Evolutionary conservation across 2,113 vertebrate genomes (phyloP).

Genomic region (Xenopus borealis): DNA sequence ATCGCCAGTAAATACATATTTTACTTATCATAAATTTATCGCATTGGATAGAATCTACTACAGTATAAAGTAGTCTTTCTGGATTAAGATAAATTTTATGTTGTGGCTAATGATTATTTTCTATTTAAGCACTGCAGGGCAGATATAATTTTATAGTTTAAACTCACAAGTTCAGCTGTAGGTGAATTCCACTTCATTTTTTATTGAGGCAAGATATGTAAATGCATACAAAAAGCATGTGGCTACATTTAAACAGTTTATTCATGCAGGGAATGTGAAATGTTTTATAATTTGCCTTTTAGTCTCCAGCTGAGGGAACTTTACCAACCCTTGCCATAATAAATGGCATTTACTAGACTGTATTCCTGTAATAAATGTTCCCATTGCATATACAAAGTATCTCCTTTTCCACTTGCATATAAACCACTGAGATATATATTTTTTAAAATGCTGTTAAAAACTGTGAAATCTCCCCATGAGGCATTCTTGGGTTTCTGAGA

Average conservation of each 20-base stretch:
- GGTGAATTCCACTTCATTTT: background rate
- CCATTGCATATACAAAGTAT: constrained; percentile 6
- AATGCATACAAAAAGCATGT: background rate
- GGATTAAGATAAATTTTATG: no score
- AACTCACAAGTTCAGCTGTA: background rate
- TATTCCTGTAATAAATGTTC: background rate
- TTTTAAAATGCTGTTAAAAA: constrained; percentile 19
- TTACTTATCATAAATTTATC: no score
- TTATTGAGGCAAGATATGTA: background rate
- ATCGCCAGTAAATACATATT: no score
- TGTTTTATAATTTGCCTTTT: background rate
- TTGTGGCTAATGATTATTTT: background rate
- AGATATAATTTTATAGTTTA: background rate
- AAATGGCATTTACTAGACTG: background rate
- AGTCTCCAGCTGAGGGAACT: background rate
- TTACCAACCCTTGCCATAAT: background rate
- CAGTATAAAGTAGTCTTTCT: no score
- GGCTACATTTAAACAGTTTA: background rate
- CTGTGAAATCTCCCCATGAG: constrained; percentile 28
- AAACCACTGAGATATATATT: constrained; percentile 1
- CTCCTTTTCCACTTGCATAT: background rate
- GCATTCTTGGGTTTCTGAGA: constrained; percentile 12
- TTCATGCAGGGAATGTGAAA: background rate
- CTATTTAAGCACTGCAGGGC: background rate
- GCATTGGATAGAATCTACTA: no score